A percentile compares a stretch with the other conserved stretches of the same genome.
phyloP scores from a whole-genome alignment of 2,113 vertebrate genomes.

The Pluvianellus socialis region DNA sequence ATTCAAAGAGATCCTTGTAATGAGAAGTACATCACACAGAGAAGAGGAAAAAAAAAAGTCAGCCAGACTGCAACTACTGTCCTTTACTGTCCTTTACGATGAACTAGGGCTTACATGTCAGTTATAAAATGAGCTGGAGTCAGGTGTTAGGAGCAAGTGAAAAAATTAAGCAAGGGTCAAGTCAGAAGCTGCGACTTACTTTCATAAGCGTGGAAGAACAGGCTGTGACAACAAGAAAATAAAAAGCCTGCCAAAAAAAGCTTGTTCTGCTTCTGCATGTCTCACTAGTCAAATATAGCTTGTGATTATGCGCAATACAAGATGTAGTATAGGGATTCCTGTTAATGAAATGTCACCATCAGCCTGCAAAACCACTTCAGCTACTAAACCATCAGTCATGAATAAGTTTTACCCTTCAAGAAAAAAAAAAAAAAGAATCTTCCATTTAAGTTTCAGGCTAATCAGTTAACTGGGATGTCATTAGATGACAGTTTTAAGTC shows the following conservation, averaged over 20 bases:
- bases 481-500: background rate
- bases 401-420: background rate
- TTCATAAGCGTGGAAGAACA: background rate
- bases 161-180: background rate
- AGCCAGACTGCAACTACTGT: background rate
- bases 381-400: background rate
- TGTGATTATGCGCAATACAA: background rate
- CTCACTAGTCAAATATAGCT: background rate
- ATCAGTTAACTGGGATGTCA: background rate
- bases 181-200: background rate
- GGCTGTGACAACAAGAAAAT: background rate
- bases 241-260: background rate
- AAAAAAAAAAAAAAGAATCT: background rate
- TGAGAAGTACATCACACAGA: background rate
- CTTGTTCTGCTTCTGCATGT: background rate
- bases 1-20: background rate
- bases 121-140: background rate
- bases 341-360: background rate
- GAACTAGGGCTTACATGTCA: background rate
- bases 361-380: background rate
- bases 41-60: too few species aligned
- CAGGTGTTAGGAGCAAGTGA: background rate
- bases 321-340: background rate
- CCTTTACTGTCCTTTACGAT: background rate
- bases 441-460: background rate